phyloP scores from a whole-genome alignment of 2,113 vertebrate species.

The Nibea coibor region DNA sequence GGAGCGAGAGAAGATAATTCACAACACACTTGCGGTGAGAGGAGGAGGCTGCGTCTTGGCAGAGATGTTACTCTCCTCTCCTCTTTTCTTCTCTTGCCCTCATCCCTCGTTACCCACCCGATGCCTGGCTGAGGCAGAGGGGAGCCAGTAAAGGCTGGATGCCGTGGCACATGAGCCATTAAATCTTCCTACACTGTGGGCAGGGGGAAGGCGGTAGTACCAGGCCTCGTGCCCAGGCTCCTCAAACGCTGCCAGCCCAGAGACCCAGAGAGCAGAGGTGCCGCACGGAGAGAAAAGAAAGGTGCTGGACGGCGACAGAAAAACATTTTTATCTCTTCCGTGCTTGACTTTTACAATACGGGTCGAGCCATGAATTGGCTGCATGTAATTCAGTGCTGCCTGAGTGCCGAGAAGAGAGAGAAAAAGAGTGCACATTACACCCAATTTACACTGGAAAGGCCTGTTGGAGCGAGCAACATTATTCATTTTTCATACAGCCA shows the following conservation, averaged over 20 bases:
- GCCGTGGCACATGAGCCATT: slow-evolving; percentile 81
- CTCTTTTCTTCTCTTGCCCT: slow-evolving; percentile 44
- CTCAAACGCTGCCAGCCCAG: slow-evolving; percentile 33
- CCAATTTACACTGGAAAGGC: neutral
- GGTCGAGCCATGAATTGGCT: no score
- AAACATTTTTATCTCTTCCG: neutral
- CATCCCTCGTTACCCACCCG: slow-evolving; percentile 49
- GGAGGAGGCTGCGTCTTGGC: slow-evolving; percentile 73
- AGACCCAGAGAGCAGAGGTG: slow-evolving; percentile 23
- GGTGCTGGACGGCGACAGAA: neutral
- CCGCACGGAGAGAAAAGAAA: neutral
- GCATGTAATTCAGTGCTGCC: neutral
- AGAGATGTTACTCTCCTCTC: slow-evolving; percentile 41
- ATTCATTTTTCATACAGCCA: neutral
- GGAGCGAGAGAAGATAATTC: slow-evolving; percentile 69
- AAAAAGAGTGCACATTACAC: neutral
- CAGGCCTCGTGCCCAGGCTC: slow-evolving; percentile 51
- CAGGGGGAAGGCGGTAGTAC: slow-evolving; percentile 35
- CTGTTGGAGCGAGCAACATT: neutral
- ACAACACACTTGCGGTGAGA: slow-evolving; percentile 81
- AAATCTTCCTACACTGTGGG: slow-evolving; percentile 77
- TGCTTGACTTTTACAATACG: neutral
- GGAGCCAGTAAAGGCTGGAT: slow-evolving; percentile 71
- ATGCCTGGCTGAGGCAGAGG: slow-evolving; percentile 46
- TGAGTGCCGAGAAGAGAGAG: neutral